Evolutionary conservation across 2,888 invertebrate species (phyloP), one percentile per base, ranked within the genome.

Genomic region (Sphaerolaimus hirsutus): DNA sequence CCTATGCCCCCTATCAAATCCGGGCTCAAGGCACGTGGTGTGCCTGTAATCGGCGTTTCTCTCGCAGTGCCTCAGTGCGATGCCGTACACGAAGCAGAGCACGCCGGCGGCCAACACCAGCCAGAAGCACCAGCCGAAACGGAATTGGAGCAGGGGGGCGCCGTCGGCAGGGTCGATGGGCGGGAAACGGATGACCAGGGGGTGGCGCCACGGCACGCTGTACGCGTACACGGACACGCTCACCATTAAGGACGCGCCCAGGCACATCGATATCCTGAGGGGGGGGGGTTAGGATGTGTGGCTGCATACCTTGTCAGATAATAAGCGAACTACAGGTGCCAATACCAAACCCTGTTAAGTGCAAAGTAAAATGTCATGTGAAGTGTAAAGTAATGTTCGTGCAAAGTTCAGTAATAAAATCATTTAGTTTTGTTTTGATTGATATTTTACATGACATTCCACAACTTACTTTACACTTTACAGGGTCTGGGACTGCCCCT

Each of bases 51-150:
- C 84, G 71, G 78, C 82, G 53, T 83, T 74, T 59, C 82, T 71
- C 66, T 82, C 82, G 52, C 87, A 72, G 14, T 78, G 74, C 10
- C 80, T 78, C 53, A 87, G 80, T 44, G 81, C 68, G 21, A 79
- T 68, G 12, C 87, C 87, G 21, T 77, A 74, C 42, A 80, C 66
- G 35, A 82, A 64, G 63, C 83, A 82, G 40, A 79, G 66, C 48
- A 77, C 71, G 48, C 82, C 82, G 66, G 84, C 78, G 48, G 78
- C 72, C 14, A 87, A 70, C 42, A 83, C 77, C 48, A 86, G 73
- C 83, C 89, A 91, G 69, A 81, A 91, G 67, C 86, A 86, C 86
- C 87, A 89, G 41, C 89, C 89, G 46, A 86, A 75, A 32, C 74
- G 72, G 64, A 91, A 83, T 60, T 76, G 74, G 48, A 93, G 72